These are phyloP conservation scores for Amaurobius ferox DNA, from an alignment of 2,888 invertebrate genomes.

Conservation along the genomic window DNA sequence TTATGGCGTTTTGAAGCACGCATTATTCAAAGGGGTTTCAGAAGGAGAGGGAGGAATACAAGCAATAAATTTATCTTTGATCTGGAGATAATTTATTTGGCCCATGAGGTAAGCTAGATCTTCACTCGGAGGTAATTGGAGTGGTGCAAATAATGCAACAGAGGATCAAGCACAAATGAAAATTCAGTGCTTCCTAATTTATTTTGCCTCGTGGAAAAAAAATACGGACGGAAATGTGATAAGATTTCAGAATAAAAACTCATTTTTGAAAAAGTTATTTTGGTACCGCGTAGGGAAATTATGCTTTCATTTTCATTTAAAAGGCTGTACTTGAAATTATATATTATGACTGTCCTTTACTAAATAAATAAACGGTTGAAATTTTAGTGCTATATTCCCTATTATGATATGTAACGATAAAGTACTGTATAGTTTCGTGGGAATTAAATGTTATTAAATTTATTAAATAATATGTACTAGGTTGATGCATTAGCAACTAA, in stretches of 20 bases:
- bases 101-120: background rate
- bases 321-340: too few species aligned
- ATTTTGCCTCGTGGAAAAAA: conserved; percentile 4
- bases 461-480: too few species aligned
- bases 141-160: background rate
- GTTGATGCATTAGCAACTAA: too few species aligned
- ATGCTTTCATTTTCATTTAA: too few species aligned
- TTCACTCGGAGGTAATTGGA: conserved; percentile 10
- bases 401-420: too few species aligned
- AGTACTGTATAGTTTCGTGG: too few species aligned
- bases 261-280: too few species aligned
- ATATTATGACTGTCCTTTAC: too few species aligned
- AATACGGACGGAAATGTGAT: background rate
- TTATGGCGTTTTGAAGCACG: background rate
- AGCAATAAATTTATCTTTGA: conserved; percentile 20
- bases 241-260: background rate
- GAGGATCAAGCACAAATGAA: conserved; percentile 16
- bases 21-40: background rate
- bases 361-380: too few species aligned
- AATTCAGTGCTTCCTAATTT: background rate
- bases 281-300: too few species aligned
- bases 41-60: background rate
- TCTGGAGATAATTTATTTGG: conserved; percentile 15
- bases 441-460: too few species aligned
- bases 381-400: too few species aligned